phyloP scores from a whole-genome alignment of 2,113 vertebrate species.

The Potamarius usumacintae region DNA sequence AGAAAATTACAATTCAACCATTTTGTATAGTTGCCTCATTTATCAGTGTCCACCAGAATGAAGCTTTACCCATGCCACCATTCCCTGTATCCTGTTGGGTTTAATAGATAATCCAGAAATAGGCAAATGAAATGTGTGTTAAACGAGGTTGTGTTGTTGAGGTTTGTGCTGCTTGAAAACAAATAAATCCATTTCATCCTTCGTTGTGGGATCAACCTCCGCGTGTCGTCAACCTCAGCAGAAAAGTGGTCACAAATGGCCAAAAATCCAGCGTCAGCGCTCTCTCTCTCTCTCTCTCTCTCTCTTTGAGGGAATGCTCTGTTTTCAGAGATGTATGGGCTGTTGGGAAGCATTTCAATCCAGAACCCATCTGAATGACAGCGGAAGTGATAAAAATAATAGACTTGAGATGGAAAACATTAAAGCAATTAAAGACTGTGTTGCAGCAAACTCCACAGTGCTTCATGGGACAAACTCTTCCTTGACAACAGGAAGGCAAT shows the following conservation, averaged over 20 bases:
- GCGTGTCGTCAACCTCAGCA: constrained; percentile 99
- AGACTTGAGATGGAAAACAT: constrained; percentile 28
- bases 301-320: constrained; percentile 85
- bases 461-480: background rate
- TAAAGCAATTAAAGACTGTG: background rate
- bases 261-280: constrained; percentile 81
- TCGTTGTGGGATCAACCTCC: constrained; percentile 91
- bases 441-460: background rate
- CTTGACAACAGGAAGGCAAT: background rate
- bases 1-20: background rate
- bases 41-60: background rate
- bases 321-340: background rate
- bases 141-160: constrained; percentile 9
- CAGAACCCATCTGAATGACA: constrained; percentile 9
- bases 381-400: constrained; percentile 12
- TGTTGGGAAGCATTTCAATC: constrained; percentile 17
- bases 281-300: constrained; percentile 58
- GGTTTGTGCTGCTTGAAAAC: constrained; percentile 71
- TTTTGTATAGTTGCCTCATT: background rate
- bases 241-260: constrained; percentile 99
- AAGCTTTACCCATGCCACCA: background rate
- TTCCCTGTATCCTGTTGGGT: background rate
- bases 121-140: background rate
- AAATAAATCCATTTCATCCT: constrained; percentile 77
- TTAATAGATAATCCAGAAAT: background rate